A percentile compares a stretch with the other conserved stretches of the same genome.
These are phyloP conservation scores for Xylophagus ater DNA, from an alignment of 2,888 invertebrate species.

Conservation along the genomic window DNA sequence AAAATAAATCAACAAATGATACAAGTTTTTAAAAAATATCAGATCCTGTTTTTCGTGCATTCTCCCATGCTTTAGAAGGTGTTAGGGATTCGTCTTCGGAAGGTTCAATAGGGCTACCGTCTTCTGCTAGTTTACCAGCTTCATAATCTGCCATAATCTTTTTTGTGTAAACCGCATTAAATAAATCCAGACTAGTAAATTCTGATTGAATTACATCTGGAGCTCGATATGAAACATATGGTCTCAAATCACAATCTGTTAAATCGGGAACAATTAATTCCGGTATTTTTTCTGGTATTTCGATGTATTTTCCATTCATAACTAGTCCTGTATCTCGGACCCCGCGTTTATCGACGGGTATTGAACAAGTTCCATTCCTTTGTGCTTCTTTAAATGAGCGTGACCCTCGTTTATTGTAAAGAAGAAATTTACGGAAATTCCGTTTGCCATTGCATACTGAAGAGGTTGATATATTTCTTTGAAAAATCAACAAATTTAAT, in stretches of 20 bases:
- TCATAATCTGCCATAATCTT: conserved; percentile 70
- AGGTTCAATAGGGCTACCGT: conserved; percentile 59
- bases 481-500: not conserved
- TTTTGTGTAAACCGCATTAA: conserved; percentile 64
- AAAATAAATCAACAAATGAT: not conserved
- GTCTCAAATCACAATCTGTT: conserved; percentile 70
- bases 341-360: conserved; percentile 60
- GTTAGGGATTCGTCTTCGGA: conserved; percentile 60
- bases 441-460: conserved; percentile 51
- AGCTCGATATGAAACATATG: conserved; percentile 85
- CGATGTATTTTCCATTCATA: conserved; percentile 45
- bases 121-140: conserved; percentile 53
- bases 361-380: conserved; percentile 44
- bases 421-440: conserved; percentile 70
- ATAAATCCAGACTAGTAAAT: conserved; percentile 74
- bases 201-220: conserved; percentile 64
- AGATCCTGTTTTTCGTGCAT: conserved; percentile 65
- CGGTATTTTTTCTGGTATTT: conserved; percentile 80
- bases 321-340: conserved; percentile 52
- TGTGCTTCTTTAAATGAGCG: conserved; percentile 47
- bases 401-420: conserved; percentile 66
- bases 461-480: conserved; percentile 41
- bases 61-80: conserved; percentile 56
- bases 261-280: conserved; percentile 88
- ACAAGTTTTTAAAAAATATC: conserved; percentile 53